Percentiles rank a stretch among this genome's conserved stretches.
Evolutionary conservation across 1,140 invertebrate genomes (phyloP).

Genomic region (Caenorhabditis remanei): DNA sequence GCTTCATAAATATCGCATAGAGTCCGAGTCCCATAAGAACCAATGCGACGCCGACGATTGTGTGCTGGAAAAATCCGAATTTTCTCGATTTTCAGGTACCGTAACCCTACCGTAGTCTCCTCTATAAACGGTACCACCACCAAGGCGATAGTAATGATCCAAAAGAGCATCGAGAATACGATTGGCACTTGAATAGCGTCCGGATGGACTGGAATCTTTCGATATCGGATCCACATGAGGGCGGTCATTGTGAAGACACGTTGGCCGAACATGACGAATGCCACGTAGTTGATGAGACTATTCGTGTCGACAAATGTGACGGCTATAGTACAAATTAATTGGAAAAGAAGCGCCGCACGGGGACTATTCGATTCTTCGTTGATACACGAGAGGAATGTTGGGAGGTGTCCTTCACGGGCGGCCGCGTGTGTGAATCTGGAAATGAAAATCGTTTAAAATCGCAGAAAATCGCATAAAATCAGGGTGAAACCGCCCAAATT

Average conservation of each 20-base stretch:
- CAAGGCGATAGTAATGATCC: conserved; percentile 47
- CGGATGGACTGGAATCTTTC: conserved; percentile 63
- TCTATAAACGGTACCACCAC: conserved; percentile 62
- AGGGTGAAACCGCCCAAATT: no score
- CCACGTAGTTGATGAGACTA: conserved; percentile 68
- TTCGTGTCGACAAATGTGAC: conserved; percentile 65
- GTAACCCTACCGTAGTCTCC: conserved; percentile 18
- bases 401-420: conserved; percentile 71
- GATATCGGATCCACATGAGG: conserved; percentile 64
- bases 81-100: neutral
- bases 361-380: conserved; percentile 70
- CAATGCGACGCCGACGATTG: conserved; percentile 57
- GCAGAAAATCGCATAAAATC: no score
- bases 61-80: neutral
- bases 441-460: neutral
- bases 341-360: conserved; percentile 68
- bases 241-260: conserved; percentile 61
- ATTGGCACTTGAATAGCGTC: conserved; percentile 64
- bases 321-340: conserved; percentile 59
- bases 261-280: conserved; percentile 68
- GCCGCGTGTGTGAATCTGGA: conserved; percentile 73
- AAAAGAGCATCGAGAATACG: conserved; percentile 60
- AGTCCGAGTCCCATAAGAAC: conserved; percentile 59
- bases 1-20: conserved; percentile 58
- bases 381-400: conserved; percentile 68